These are phyloP conservation scores for Sakesphorus luctuosus DNA, from an alignment of 2,113 vertebrate genomes.

Conservation along the genomic window DNA sequence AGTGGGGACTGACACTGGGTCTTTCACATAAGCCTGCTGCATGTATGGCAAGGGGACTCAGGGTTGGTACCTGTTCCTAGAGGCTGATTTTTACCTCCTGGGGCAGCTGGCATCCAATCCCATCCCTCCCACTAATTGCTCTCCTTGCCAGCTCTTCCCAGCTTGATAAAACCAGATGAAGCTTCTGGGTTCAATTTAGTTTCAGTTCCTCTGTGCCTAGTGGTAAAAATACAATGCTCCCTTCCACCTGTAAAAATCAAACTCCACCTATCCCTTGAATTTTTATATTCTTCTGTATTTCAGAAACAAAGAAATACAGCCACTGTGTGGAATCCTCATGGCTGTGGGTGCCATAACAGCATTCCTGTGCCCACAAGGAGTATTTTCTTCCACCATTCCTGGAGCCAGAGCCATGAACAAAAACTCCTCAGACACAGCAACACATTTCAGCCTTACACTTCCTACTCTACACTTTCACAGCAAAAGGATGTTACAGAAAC, in stretches of 20 bases:
- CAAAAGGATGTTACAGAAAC: neutral
- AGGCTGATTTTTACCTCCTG: neutral
- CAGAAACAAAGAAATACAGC: neutral
- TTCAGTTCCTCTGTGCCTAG: neutral
- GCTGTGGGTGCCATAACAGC: neutral
- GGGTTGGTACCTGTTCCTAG: neutral
- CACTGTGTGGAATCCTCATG: neutral
- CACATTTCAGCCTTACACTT: neutral
- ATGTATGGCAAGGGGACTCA: neutral
- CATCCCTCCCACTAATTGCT: accelerated
- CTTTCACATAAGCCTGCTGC: neutral
- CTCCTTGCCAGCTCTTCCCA: neutral
- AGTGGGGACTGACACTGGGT: accelerated
- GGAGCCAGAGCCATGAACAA: neutral
- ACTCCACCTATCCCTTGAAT: neutral
- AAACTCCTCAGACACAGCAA: neutral
- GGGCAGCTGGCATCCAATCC: accelerated
- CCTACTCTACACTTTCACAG: neutral
- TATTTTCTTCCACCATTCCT: neutral
- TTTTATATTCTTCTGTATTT: neutral
- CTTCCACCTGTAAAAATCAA: neutral
- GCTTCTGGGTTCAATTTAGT: neutral
- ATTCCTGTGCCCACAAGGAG: neutral
- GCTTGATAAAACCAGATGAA: neutral
- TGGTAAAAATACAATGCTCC: neutral